phyloP scores from a whole-genome alignment of 2,797 vertebrate species.

The Alcedo atthis region DNA sequence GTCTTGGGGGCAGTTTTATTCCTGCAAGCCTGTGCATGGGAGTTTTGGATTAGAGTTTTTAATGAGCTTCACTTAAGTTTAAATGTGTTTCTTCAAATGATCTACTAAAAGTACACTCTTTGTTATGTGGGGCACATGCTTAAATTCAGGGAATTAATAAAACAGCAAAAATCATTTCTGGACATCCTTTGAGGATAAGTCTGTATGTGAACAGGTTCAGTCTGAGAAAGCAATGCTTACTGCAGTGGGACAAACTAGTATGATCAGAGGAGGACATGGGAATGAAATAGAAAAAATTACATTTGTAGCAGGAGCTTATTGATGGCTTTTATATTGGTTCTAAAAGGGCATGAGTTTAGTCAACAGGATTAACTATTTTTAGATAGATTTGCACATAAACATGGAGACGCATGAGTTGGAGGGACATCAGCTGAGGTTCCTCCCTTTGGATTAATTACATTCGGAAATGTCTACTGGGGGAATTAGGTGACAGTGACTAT shows the following conservation, averaged over 20 bases:
- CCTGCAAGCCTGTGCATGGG: neutral
- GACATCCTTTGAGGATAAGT: neutral
- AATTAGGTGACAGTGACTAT: conserved; percentile 25
- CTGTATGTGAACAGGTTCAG: neutral
- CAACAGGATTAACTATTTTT: conserved; percentile 41
- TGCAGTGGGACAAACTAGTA: neutral
- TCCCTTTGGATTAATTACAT: neutral
- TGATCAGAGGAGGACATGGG: neutral
- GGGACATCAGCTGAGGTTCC: neutral
- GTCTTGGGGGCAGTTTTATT: neutral
- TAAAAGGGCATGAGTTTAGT: neutral
- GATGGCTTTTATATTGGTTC: neutral
- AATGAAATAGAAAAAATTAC: neutral
- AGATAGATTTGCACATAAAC: neutral
- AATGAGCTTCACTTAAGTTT: neutral
- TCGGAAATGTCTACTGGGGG: neutral
- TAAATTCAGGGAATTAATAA: neutral
- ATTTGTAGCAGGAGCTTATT: neutral
- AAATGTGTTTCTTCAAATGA: neutral
- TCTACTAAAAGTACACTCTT: neutral
- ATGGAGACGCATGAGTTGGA: neutral
- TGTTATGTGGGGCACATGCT: neutral
- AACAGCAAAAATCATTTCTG: neutral
- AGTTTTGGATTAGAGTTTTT: neutral
- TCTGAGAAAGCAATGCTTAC: neutral